Base-by-base conservation (phyloP, 1,140 invertebrate genomes). In the Holotrichia oblita region DNA sequence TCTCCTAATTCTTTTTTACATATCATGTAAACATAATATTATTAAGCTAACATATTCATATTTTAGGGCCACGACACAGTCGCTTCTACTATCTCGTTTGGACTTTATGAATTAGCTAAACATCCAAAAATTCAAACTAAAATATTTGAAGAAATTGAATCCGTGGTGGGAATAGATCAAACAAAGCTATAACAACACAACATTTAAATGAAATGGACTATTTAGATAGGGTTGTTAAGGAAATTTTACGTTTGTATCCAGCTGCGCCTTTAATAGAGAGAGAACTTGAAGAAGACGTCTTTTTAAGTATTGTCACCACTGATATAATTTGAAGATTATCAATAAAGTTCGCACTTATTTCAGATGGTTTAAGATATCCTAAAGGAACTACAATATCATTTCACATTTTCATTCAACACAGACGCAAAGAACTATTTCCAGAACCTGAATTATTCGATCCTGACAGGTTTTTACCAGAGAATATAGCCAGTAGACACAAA, bases 171-270 rank as follows among this genome's bases (percentile, higher is more conserved):
- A 24, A 88, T 90, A 12, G 85, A 90, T 0, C 86, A 90, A 41
- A 81, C 83, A 14, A 48, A 12, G 7, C 14, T 3, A 86, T 90
- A 0, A 92, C 90, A 0, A 87, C 90, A 81, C 90, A 93, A 73
- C 93, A 94, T 83, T 82, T 94, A 48, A 85, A 87, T 74, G 86
- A 91, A 79, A 89, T 95, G 90, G 92, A 91, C 80, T 95, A 94
- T 83, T 84, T 95, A 79, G 94, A 94, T 81, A 90, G 90, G 81
- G 92, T 92, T 78, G 90, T 95, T 64, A 95, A 93, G 85, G 92
- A 93, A 84, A 87, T 90, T 6, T 83, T 93, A 10, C 84, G 93
- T 40, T 83, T 94, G 0, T 95, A 91, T 84, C 93, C 93, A 42
- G 93, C 93, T 77, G 93, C 95, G 6, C 93, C 93, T 6, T 89